A percentile compares a stretch with the other conserved stretches of the same genome.
phyloP scores from a whole-genome alignment of 2,888 invertebrate genomes.

The Strigamia transsilvanica region DNA sequence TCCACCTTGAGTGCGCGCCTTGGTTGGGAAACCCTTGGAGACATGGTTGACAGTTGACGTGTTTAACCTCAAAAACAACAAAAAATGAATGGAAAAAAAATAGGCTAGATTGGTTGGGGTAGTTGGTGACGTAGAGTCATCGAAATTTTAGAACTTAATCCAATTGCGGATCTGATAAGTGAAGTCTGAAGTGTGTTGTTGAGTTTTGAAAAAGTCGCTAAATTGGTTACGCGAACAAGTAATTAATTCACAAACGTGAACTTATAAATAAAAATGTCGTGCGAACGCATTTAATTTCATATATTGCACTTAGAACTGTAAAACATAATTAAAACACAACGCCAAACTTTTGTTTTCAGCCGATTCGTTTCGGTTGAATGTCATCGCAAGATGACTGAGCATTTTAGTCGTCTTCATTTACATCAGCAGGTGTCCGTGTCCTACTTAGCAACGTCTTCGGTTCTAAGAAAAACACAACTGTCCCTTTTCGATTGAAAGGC shows the following conservation, averaged over 20 bases:
- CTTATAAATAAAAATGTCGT: not conserved
- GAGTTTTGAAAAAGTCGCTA: not conserved
- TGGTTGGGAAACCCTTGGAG: not conserved
- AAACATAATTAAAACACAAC: not conserved
- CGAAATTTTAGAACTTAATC: not conserved
- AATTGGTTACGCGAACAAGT: not conserved
- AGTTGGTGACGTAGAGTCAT: not conserved
- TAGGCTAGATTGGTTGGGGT: not conserved
- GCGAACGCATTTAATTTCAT: not conserved
- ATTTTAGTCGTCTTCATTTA: not conserved
- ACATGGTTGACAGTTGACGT: not conserved
- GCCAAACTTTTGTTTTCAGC: not conserved
- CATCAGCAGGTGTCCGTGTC: constrained; percentile 8
- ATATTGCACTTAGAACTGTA: not conserved
- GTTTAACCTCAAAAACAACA: not conserved
- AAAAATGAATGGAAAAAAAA: not conserved
- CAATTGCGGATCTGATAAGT: not conserved
- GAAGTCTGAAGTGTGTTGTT: not conserved
- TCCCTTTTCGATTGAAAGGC: not conserved
- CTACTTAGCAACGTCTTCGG: not conserved
- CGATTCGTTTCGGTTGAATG: not conserved
- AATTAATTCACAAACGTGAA: not conserved
- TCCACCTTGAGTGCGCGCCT: not conserved
- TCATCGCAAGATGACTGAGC: not conserved
- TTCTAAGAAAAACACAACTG: not conserved